Conservation (phyloP, 2,797 vertebrate genomes). For the Sebastes taczanowskii region DNA sequence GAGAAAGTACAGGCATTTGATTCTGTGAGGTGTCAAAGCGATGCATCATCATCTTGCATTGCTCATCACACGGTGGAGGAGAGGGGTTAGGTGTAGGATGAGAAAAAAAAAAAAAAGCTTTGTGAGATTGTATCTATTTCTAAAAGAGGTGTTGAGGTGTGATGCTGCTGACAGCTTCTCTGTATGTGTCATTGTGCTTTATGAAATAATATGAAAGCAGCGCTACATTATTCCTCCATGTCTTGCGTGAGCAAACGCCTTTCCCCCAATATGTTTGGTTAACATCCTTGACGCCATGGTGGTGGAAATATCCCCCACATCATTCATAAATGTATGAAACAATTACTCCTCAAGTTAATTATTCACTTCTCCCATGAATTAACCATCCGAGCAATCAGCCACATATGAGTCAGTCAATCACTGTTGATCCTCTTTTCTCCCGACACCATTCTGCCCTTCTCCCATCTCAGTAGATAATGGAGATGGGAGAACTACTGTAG, state of each 20-base stretch:
- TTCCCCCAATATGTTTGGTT: background rate
- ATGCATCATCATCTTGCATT: constrained; percentile 44
- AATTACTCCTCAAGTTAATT: constrained; percentile 65
- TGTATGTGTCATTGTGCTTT: background rate
- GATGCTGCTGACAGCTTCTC: constrained; percentile 16
- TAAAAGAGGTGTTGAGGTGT: constrained; percentile 43
- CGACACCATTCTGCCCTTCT: constrained; percentile 28
- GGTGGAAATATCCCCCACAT: background rate
- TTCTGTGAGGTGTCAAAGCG: constrained; percentile 23
- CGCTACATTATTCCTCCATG: background rate
- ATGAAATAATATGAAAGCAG: background rate
- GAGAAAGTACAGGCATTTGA: constrained; percentile 26
- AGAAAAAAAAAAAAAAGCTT: background rate
- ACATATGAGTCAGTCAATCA: constrained; percentile 58
- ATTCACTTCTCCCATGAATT: constrained; percentile 67
- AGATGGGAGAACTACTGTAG: constrained; percentile 18
- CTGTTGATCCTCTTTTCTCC: constrained; percentile 43
- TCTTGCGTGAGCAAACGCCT: background rate
- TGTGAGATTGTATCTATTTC: constrained; percentile 53
- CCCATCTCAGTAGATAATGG: constrained; percentile 22
- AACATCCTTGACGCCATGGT: background rate
- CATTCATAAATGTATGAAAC: constrained; percentile 58
- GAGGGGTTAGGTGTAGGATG: constrained; percentile 51
- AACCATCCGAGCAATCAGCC: constrained; percentile 58
- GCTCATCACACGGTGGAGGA: constrained; percentile 48